phyloP scores from a whole-genome alignment of 64 coral and sea anemone species.

The Hydrozoanthus tunicans region DNA sequence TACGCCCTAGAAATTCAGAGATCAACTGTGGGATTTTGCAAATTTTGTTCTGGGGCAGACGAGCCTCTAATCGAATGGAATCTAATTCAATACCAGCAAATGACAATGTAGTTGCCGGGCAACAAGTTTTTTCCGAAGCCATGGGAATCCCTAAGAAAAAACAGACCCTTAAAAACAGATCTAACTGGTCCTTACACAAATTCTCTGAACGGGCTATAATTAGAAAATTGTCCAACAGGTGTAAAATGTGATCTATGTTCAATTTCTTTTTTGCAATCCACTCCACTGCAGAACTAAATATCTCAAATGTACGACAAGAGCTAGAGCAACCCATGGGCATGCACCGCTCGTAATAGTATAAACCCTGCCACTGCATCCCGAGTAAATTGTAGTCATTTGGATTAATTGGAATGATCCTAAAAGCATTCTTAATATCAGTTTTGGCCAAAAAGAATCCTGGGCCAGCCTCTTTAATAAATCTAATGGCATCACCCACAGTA shows the following conservation, averaged over 20 bases:
- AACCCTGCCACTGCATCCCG: not conserved
- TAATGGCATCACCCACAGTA: not conserved
- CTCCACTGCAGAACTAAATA: not conserved
- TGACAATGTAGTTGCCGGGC: not conserved
- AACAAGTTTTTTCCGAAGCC: not conserved
- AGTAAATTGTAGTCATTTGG: not conserved
- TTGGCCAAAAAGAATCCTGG: not conserved
- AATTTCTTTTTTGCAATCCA: not conserved
- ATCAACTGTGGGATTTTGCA: not conserved
- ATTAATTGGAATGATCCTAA: not conserved
- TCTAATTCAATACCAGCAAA: slow-evolving; percentile 1
- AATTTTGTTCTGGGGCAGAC: not conserved
- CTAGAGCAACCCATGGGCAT: slow-evolving; percentile 3
- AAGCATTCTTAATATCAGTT: not conserved
- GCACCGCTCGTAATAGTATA: not conserved
- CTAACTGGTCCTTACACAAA: not conserved
- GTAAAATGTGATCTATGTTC: not conserved
- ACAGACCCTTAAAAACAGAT: not conserved
- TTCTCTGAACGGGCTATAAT: not conserved
- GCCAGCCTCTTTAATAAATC: not conserved
- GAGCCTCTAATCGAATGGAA: not conserved
- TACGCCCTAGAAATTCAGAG: not conserved
- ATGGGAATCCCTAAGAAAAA: not conserved
- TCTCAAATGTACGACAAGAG: not conserved
- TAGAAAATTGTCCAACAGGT: not conserved